Percentiles rank a stretch among this genome's conserved stretches.
These are phyloP conservation scores for Drosophila melanosoma DNA, from an alignment of 2,888 invertebrate genomes.

Conservation along the genomic window DNA sequence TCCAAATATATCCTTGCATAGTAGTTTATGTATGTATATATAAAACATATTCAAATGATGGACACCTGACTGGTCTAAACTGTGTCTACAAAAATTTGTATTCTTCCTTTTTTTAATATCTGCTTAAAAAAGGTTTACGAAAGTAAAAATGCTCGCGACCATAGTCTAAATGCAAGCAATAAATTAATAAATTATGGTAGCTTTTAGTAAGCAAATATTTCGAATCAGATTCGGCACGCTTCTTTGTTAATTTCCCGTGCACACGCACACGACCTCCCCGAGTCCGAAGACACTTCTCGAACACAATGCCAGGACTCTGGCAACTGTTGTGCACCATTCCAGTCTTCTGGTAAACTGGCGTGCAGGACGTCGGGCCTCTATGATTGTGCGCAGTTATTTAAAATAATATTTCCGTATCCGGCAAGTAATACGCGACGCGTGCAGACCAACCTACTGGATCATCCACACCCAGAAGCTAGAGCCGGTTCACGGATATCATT, in stretches of 20 bases:
- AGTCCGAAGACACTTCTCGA: constrained; percentile 17
- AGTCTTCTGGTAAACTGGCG: constrained; percentile 22
- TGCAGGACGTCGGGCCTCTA: constrained; percentile 33
- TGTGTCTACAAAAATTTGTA: neutral
- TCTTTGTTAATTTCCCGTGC: constrained; percentile 76
- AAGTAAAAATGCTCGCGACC: neutral
- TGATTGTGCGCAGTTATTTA: constrained; percentile 66
- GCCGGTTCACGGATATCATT: neutral
- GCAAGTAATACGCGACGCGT: constrained; percentile 73
- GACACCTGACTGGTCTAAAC: neutral
- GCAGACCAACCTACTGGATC: constrained; percentile 30
- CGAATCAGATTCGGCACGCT: constrained; percentile 76
- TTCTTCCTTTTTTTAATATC: neutral
- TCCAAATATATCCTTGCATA: neutral
- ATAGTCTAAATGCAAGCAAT: constrained; percentile 42
- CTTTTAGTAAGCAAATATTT: constrained; percentile 67
- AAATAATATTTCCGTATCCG: constrained; percentile 80
- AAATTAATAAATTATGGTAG: constrained; percentile 58
- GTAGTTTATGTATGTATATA: neutral
- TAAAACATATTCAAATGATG: neutral
- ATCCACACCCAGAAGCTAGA: neutral
- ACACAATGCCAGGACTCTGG: constrained; percentile 29
- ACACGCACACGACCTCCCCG: constrained; percentile 62
- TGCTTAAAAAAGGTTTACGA: neutral
- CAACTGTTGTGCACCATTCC: constrained; percentile 17